These are phyloP conservation scores for Dissostichus mawsoni DNA, from an alignment of 2,113 vertebrate species.

Conservation along the genomic window DNA sequence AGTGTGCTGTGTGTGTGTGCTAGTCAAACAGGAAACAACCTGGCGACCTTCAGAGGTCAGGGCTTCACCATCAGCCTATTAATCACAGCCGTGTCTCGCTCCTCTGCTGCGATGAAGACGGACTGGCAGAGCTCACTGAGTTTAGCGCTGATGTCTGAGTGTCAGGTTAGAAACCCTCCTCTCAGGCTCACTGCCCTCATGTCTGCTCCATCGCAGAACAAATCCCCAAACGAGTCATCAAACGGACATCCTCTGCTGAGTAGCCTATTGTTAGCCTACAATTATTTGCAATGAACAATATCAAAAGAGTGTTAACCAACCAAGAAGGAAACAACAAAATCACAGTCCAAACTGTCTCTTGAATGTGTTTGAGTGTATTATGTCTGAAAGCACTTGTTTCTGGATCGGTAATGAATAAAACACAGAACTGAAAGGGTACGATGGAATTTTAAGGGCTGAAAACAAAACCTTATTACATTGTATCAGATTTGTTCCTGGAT, in stretches of 20 bases:
- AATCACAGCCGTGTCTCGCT: constrained; percentile 61
- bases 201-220: constrained; percentile 12
- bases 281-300: not conserved
- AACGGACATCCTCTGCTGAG: constrained; percentile 23
- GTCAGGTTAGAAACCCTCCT: constrained; percentile 56
- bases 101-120: constrained; percentile 39
- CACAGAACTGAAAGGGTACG: too few relatives aligned
- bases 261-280: constrained; percentile 7
- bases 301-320: not conserved
- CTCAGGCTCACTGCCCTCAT: constrained; percentile 49
- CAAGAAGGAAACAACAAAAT: not conserved
- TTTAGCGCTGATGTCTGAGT: constrained; percentile 38
- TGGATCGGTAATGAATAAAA: too few relatives aligned
- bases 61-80: constrained; percentile 56
- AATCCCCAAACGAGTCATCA: constrained; percentile 44
- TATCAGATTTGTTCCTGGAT: too few relatives aligned
- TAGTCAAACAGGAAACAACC: constrained; percentile 68
- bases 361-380: not conserved
- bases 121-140: constrained; percentile 35
- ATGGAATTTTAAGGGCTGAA: too few relatives aligned
- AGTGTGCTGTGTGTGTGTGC: constrained; percentile 11
- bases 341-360: not conserved
- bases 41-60: constrained; percentile 70
- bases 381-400: not conserved
- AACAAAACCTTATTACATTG: too few relatives aligned